Evolutionary conservation across 1,140 invertebrate genomes (phyloP).

Genomic region (Littorina saxatilis): DNA sequence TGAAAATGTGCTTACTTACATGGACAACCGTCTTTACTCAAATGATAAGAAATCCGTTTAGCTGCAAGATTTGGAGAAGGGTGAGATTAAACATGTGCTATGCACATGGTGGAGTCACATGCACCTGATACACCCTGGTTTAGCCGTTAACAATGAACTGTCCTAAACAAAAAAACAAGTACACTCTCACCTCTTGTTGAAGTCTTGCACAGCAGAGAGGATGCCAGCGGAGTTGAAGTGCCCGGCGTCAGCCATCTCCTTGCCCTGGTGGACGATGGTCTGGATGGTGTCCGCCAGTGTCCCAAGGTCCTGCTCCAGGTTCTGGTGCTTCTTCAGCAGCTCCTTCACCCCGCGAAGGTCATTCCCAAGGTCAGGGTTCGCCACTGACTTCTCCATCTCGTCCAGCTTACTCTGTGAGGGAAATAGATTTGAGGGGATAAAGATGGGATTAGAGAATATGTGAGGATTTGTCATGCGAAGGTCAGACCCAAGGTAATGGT

Average conservation of each 20-base stretch:
- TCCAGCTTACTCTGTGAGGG: conserved; percentile 67
- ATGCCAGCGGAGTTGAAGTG: conserved; percentile 96
- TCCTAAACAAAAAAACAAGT: too few relatives aligned
- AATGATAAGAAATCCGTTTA: too few relatives aligned
- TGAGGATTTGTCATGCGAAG: too few relatives aligned
- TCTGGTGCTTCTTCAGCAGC: conserved; percentile 97
- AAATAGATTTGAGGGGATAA: too few relatives aligned
- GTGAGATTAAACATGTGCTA: too few relatives aligned
- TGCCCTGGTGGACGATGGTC: conserved; percentile 94
- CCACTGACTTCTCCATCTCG: conserved; percentile 96
- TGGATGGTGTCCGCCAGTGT: conserved; percentile 95
- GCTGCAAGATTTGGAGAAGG: too few relatives aligned
- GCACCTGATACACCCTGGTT: too few relatives aligned
- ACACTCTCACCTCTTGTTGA: conserved; percentile 83
- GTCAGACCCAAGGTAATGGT: conserved; percentile 98
- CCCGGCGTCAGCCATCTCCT: conserved; percentile 92
- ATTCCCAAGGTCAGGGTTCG: conserved; percentile 97
- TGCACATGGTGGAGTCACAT: too few relatives aligned
- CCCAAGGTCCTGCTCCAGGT: conserved; percentile 95
- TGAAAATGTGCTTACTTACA: too few relatives aligned
- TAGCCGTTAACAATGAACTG: too few relatives aligned
- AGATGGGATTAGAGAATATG: too few relatives aligned
- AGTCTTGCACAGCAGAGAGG: conserved; percentile 84
- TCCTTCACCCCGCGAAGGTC: conserved; percentile 98
- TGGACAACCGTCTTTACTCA: too few relatives aligned